phyloP scores from a whole-genome alignment of 2,113 vertebrate genomes.

The Petrocephalus microphthalmus region DNA sequence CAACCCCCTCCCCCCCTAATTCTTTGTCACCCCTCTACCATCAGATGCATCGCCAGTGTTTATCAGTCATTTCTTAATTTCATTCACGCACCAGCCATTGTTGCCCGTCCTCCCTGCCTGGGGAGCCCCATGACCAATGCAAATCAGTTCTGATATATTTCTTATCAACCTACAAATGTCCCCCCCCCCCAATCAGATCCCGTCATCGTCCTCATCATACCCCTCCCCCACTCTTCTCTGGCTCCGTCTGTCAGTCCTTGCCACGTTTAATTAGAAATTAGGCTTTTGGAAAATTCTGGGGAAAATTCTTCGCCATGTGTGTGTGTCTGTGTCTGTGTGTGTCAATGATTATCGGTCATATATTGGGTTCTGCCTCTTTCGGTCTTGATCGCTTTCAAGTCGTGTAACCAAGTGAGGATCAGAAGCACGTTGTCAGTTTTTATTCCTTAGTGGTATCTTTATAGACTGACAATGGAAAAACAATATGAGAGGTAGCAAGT shows the following conservation, averaged over 20 bases:
- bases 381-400: not conserved
- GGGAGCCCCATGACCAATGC: not conserved
- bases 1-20: not conserved
- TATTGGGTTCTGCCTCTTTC: not conserved
- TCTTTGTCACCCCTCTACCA: conserved; percentile 20
- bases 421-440: not conserved
- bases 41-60: conserved; percentile 25
- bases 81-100: conserved; percentile 27
- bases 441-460: not conserved
- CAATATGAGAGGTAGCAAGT: not conserved
- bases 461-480: not conserved
- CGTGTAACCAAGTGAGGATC: not conserved
- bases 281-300: not conserved
- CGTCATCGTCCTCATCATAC: conserved; percentile 27
- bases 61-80: conserved; percentile 13
- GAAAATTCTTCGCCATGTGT: not conserved
- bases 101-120: not conserved
- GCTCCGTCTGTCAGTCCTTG: not conserved
- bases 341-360: not conserved
- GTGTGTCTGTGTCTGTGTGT: not conserved
- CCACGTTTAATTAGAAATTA: conserved; percentile 6
- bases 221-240: not conserved
- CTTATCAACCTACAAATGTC: not conserved
- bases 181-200: not conserved
- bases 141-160: not conserved